Base-by-base conservation (phyloP, 2,888 invertebrate species). In the Pristionchus arcanus region DNA sequence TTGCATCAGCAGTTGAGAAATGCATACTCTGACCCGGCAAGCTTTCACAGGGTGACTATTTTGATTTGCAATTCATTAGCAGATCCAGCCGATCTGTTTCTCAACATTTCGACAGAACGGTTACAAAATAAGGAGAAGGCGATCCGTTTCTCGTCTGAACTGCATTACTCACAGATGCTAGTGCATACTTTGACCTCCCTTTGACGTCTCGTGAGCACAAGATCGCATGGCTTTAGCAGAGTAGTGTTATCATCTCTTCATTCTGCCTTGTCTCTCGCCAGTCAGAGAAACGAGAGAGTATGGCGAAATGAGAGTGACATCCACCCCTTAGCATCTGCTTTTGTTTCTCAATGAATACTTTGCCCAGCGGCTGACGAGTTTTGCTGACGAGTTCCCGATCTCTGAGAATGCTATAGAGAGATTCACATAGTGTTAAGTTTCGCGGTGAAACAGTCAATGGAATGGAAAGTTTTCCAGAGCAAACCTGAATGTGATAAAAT, bases 1-100 rank as follows among this genome's bases (percentile, higher is more conserved):
- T 63, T 63, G 63, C 63, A 63, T 63, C 63, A 63, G 63, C 25
- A 9, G 68, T 71, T 71, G 68, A 71, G 68, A 71, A 71, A 71
- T 71, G 68, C 68, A 71, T 34, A 71, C 68, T 34, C 34, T 71
- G 68, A 34, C 68, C 68, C 31, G 7, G 2, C 31, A 19, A 63
- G 63, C 63, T 63, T 25, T n/a, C 25, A 3, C 42, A 49, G 42
- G 21, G 63, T 63, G 63, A 63, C 19, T 63, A 1, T 28, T 66
- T 28, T n/a, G 66, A 28, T 2, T 7, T 66, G 28, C 1, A 19
- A 28, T 28, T 66, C 66, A n/a, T 66, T 66, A 13, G 1, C 28
- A 3, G 28, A 0, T 28, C 13, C 25, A 66, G 25, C 2, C 28
- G 42, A 49, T 49, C 42, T 28, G 66, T 28, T 66, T 28, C n/a